Evolutionary conservation across 2,113 vertebrate genomes (phyloP), one percentile per base, ranked within the genome.

Genomic region (Apodemus speciosus): DNA sequence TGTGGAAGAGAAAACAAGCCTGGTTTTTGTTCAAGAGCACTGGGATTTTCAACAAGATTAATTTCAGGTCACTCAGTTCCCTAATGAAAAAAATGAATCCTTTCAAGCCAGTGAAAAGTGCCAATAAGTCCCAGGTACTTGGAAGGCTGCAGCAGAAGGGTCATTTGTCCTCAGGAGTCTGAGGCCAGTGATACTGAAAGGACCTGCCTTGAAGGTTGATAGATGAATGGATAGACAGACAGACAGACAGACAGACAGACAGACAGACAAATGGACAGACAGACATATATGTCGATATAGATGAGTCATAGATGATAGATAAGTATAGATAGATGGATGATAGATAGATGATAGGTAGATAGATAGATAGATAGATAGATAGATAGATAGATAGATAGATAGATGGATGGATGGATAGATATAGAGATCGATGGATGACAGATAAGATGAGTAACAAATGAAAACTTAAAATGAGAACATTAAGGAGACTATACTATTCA

Each of bases 31-130:
- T 88, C n/a, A 66, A 68, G 86, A 77, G 30, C 35, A 23, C 79
- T 85, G 43, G n/a, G 88, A 40, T 69, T 90, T n/a, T 23, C 20
- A 73, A 23, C 16, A 53, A 90, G 73, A 60, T 86, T 84, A 9
- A 73, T 73, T 85, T 53, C 11, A 8, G 25, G 77, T 53, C 68
- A 53, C 38, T 35, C 27, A 3, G 77, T 27, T 49, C 43, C 79
- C 85, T 62, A 40, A 58, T 79, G 92, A 85, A 66, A 85, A 66
- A 93, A 90, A 87, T 49, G 81, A 90, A 51, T n/a, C 2, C 35
- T 85, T 85, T 35, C 66, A 94, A 73, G 32, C 6, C 5, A 7
- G 43, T n/a, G 10, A 32, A 38, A 16, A 25, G 62, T 4, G 15
- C 21, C 21, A 9, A 6, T 32, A 9, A 86, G 20, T n/a, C 15